phyloP scores from a whole-genome alignment of 2,797 vertebrate genomes.

The Esox masquinongy region DNA sequence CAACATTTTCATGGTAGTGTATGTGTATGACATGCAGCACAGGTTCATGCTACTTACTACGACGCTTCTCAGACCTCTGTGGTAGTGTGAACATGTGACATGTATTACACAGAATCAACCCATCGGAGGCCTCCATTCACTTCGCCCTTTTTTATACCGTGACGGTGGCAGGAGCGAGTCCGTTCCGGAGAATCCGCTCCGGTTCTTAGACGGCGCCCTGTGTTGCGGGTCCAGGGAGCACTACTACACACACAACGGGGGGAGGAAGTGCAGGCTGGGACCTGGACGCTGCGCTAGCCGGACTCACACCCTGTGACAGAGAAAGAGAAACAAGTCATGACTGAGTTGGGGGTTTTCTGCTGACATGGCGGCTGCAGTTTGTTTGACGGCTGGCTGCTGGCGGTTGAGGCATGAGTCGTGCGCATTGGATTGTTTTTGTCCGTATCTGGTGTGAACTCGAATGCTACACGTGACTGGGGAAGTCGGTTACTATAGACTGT shows the following conservation, averaged over 20 bases:
- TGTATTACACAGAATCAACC: background rate
- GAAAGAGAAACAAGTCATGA: background rate
- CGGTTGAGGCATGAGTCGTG: background rate
- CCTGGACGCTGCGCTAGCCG: slow-evolving; percentile 22
- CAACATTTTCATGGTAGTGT: background rate
- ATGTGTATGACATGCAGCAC: background rate
- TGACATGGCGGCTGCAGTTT: too few species aligned
- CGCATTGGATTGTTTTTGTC: background rate
- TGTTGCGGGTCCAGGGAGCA: background rate
- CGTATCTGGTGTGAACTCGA: slow-evolving; percentile 7
- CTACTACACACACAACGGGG: slow-evolving; percentile 30
- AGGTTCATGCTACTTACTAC: background rate
- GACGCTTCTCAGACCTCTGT: background rate
- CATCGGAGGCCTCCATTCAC: too few species aligned
- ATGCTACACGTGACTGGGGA: slow-evolving; percentile 30
- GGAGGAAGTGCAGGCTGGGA: slow-evolving; percentile 68
- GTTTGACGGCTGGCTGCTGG: too few species aligned
- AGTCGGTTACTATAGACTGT: slow-evolving; percentile 5
- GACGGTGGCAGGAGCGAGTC: background rate
- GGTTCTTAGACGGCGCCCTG: background rate
- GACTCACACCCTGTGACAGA: background rate
- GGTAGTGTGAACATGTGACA: background rate
- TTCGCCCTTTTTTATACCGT: too few species aligned
- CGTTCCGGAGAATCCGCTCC: slow-evolving; percentile 1
- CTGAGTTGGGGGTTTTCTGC: too few species aligned